These are phyloP conservation scores for Calonectris borealis DNA, from an alignment of 2,113 vertebrate genomes.

Conservation along the genomic window DNA sequence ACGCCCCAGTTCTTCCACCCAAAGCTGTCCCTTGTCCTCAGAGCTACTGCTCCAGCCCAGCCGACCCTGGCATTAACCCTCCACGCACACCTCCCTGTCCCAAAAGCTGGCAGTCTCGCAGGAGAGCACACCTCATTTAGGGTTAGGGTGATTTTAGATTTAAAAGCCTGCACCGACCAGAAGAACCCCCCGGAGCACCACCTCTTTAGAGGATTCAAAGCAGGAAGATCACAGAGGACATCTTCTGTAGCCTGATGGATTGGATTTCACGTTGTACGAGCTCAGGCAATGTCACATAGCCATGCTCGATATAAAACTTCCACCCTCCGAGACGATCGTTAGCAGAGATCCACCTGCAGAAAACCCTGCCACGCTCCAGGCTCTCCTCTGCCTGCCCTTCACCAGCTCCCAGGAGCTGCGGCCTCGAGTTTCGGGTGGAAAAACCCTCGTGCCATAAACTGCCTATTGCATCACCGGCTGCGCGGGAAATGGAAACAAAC, in stretches of 20 bases:
- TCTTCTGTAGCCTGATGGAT: accelerated
- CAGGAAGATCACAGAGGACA: not conserved
- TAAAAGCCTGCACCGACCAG: not conserved
- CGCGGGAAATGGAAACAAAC: not conserved
- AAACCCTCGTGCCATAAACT: not conserved
- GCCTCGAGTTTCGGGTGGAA: not conserved
- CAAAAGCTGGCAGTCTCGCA: not conserved
- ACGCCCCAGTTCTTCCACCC: not conserved
- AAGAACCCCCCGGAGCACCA: not conserved
- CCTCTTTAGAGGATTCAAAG: not conserved
- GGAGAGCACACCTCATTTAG: not conserved
- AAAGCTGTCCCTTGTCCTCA: not conserved
- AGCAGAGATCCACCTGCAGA: not conserved
- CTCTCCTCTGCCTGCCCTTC: not conserved
- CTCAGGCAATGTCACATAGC: not conserved
- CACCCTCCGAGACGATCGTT: accelerated
- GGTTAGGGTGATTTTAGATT: not conserved
- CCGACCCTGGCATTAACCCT: not conserved
- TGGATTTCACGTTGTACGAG: not conserved
- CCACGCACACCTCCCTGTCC: not conserved
- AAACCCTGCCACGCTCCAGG: not conserved
- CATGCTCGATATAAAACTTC: not conserved
- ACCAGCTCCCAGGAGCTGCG: not conserved
- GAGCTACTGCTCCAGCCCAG: not conserved
- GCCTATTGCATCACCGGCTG: not conserved